Evolutionary conservation across 1,140 invertebrate species (phyloP).

Genomic region (Cyphomyrmex costatus): DNA sequence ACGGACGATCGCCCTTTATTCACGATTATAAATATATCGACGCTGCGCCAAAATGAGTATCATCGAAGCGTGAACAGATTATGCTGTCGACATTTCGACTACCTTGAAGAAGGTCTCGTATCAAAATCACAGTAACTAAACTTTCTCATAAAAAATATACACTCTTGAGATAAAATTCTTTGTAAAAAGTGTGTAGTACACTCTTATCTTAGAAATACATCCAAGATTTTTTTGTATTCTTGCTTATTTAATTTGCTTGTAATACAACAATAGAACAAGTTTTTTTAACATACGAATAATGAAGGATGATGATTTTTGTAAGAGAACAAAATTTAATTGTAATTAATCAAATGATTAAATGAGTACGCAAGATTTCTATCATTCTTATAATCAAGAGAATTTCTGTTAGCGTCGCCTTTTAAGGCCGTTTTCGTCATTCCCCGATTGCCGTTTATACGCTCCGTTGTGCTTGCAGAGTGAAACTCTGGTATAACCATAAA

Average conservation of each 20-base stretch:
- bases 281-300: background rate
- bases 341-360: slow-evolving; percentile 16
- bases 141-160: background rate
- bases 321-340: background rate
- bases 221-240: background rate
- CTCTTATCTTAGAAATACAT: background rate
- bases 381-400: background rate
- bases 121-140: background rate
- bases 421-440: slow-evolving; percentile 63
- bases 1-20: slow-evolving; percentile 28
- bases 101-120: background rate
- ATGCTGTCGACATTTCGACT: background rate
- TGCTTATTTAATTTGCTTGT: background rate
- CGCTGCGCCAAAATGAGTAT: slow-evolving; percentile 16
- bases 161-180: background rate
- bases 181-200: background rate
- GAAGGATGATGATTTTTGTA: background rate
- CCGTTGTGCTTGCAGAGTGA: slow-evolving; percentile 41
- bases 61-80: slow-evolving; percentile 9
- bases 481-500: slow-evolving; percentile 49
- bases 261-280: background rate
- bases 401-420: slow-evolving; percentile 61
- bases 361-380: background rate
- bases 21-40: slow-evolving; percentile 51
- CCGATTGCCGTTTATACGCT: slow-evolving; percentile 7